Percentiles rank a stretch among this genome's conserved stretches.
These are phyloP conservation scores for Diorhabda sublineata DNA, from an alignment of 1,140 invertebrate species.

Conservation along the genomic window DNA sequence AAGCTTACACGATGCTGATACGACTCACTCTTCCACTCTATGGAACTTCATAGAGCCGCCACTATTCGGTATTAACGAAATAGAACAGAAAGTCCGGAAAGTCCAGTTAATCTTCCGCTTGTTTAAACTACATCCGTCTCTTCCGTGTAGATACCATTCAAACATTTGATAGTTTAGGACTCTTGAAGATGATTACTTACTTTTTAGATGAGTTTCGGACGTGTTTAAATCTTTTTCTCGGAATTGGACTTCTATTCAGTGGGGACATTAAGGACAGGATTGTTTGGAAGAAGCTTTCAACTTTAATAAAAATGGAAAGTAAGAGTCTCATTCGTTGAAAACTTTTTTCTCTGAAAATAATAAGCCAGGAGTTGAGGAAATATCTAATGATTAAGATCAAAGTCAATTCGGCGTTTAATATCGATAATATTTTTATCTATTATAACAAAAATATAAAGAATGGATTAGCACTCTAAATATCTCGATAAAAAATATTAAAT, in stretches of 20 bases:
- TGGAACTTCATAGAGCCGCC: background rate
- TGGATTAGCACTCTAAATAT: too few relatives aligned
- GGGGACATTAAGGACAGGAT: background rate
- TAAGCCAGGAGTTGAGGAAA: too few relatives aligned
- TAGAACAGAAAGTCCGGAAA: slow-evolving; percentile 19
- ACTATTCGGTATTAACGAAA: slow-evolving; percentile 22
- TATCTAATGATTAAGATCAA: too few relatives aligned
- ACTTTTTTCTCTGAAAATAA: too few relatives aligned
- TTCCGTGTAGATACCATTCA: slow-evolving; percentile 6
- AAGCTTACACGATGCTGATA: slow-evolving; percentile 17
- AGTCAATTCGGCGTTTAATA: too few relatives aligned
- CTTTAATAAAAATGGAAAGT: background rate
- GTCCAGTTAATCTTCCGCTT: slow-evolving; percentile 23
- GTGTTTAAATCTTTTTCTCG: background rate
- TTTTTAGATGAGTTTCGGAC: slow-evolving; percentile 5
- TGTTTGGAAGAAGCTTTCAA: background rate
- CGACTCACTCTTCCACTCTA: slow-evolving; percentile 18
- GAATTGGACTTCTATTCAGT: background rate
- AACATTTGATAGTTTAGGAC: slow-evolving; percentile 3
- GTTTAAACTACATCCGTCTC: slow-evolving; percentile 20
- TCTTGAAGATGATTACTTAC: slow-evolving; percentile 9
- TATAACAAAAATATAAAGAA: too few relatives aligned
- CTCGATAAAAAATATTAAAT: too few relatives aligned
- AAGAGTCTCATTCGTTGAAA: too few relatives aligned
- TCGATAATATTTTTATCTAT: too few relatives aligned